Conservation (phyloP, 2,797 vertebrate genomes). For the Poeciliopsis presidionis region DNA sequence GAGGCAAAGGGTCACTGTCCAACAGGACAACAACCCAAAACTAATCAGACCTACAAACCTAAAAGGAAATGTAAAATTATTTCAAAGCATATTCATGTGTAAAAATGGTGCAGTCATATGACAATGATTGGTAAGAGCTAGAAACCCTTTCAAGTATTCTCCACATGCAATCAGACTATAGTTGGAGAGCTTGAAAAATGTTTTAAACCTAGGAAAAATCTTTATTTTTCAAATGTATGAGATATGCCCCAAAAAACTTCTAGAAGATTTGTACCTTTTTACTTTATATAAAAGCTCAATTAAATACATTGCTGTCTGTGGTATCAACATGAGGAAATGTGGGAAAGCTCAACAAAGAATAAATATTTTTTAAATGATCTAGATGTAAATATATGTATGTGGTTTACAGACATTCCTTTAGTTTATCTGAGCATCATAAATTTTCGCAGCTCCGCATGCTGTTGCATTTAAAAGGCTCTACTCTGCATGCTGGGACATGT, state of each 20-base stretch:
- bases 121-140: background rate
- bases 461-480: conserved; percentile 37
- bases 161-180: background rate
- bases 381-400: background rate
- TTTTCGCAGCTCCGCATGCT: conserved; percentile 32
- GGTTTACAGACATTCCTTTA: conserved; percentile 11
- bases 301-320: background rate
- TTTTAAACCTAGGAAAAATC: background rate
- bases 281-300: background rate
- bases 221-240: background rate
- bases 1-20: background rate
- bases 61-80: background rate
- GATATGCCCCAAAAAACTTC: background rate
- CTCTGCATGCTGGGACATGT: conserved; percentile 52
- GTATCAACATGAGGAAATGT: background rate
- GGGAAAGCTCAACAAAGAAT: background rate
- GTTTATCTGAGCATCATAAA: conserved; percentile 20
- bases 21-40: background rate
- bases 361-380: background rate
- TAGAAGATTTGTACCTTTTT: background rate
- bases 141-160: background rate
- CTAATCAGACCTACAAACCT: background rate
- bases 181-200: background rate
- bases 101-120: background rate
- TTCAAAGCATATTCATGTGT: background rate